These are phyloP conservation scores for Melanostoma scalare DNA, from an alignment of 2,888 invertebrate species.

Conservation along the genomic window DNA sequence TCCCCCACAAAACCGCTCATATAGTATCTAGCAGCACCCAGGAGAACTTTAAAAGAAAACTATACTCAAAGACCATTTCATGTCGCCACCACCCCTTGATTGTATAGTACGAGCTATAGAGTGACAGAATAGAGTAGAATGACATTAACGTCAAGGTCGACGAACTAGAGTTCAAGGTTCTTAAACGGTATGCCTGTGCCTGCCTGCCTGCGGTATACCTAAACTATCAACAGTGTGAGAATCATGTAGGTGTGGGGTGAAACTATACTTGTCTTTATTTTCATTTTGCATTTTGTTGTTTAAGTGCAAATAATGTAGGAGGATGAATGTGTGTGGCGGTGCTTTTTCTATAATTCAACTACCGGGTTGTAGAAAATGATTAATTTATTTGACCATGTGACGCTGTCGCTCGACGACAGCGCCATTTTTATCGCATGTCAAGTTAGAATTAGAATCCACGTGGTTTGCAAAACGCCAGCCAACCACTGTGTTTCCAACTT, in stretches of 20 bases:
- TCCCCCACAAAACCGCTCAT: not conserved
- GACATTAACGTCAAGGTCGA: constrained; percentile 81
- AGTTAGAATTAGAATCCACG: constrained; percentile 57
- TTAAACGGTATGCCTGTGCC: constrained; percentile 47
- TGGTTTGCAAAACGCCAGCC: constrained; percentile 45
- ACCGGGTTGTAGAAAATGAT: constrained; percentile 64
- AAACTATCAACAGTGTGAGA: constrained; percentile 37
- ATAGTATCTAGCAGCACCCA: constrained; percentile 2
- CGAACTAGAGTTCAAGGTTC: constrained; percentile 82
- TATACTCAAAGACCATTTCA: constrained; percentile 5
- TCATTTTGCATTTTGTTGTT: not conserved
- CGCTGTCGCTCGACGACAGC: constrained; percentile 7
- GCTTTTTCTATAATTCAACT: constrained; percentile 39
- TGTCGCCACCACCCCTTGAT: constrained; percentile 27
- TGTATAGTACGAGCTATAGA: constrained; percentile 37
- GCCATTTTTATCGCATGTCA: constrained; percentile 52
- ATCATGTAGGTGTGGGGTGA: constrained; percentile 16
- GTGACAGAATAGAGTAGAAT: constrained; percentile 75
- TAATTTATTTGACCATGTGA: constrained; percentile 61
- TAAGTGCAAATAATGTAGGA: constrained; percentile 31
- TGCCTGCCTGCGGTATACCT: constrained; percentile 24
- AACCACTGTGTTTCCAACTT: constrained; percentile 17
- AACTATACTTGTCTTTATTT: no score
- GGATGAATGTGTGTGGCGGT: constrained; percentile 16
- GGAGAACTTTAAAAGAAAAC: constrained; percentile 37